These are phyloP conservation scores for Hyles vespertilio DNA, from an alignment of 1,140 invertebrate species.

Conservation along the genomic window DNA sequence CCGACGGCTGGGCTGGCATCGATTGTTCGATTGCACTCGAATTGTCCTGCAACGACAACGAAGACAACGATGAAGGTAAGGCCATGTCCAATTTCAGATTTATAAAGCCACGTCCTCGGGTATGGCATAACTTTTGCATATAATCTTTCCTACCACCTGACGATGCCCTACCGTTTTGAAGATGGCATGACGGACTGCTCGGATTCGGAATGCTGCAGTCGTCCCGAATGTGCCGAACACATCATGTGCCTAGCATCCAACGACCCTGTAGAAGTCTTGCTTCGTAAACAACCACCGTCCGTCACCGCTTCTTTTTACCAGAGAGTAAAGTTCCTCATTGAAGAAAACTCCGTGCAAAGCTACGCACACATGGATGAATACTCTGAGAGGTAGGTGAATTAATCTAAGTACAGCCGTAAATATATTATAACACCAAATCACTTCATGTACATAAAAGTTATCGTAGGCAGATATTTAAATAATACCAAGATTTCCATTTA, in stretches of 20 bases:
- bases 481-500: neutral
- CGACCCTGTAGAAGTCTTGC: constrained; percentile 95
- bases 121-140: neutral
- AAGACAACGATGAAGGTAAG: constrained; percentile 97
- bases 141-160: constrained; percentile 35
- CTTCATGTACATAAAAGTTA: constrained; percentile 59
- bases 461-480: constrained; percentile 26
- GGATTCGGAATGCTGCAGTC: constrained; percentile 96
- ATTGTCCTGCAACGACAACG: constrained; percentile 94
- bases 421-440: constrained; percentile 56
- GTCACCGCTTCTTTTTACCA: constrained; percentile 98
- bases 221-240: constrained; percentile 88
- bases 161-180: constrained; percentile 75
- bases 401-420: constrained; percentile 1
- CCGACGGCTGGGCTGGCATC: constrained; percentile 92
- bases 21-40: constrained; percentile 94
- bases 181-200: constrained; percentile 98
- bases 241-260: constrained; percentile 96
- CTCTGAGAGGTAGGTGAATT: constrained; percentile 93
- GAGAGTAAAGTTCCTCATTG: constrained; percentile 97
- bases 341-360: constrained; percentile 98
- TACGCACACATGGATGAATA: constrained; percentile 98
- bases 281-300: constrained; percentile 96
- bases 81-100: constrained; percentile 2
- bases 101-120: neutral